phyloP scores from a whole-genome alignment of 2,888 invertebrate species.

The Drosophila aldrichi region DNA sequence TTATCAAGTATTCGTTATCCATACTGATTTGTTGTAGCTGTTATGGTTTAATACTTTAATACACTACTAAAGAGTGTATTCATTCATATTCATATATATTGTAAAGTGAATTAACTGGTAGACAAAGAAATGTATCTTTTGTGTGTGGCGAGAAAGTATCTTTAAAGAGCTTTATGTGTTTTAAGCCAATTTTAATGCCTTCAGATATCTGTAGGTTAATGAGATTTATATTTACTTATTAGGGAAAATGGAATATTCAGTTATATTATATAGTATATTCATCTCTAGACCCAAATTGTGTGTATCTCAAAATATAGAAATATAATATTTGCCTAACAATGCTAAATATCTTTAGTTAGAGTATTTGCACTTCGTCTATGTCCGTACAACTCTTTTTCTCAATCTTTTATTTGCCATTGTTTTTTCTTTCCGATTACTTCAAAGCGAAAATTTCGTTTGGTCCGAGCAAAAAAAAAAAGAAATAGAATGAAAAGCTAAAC shows the following conservation, averaged over 20 bases:
- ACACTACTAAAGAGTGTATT: not conserved
- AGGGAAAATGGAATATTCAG: not conserved
- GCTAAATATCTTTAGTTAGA: not conserved
- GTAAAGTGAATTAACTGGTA: too few relatives aligned
- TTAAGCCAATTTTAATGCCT: not conserved
- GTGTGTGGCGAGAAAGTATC: not conserved
- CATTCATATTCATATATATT: not conserved
- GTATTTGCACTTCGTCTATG: not conserved
- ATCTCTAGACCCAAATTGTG: too few relatives aligned
- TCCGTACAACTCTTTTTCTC: not conserved
- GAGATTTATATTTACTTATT: not conserved
- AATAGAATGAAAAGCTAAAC: conserved; percentile 33
- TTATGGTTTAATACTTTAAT: conserved; percentile 1
- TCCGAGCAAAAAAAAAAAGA: conserved; percentile 13
- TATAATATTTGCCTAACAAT: not conserved
- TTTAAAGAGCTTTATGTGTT: not conserved
- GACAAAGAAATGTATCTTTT: too few relatives aligned
- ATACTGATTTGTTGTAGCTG: conserved; percentile 24
- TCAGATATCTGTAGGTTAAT: not conserved
- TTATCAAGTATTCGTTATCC: conserved; percentile 31
- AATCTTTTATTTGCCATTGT: conserved; percentile 6
- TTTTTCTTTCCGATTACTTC: conserved; percentile 55
- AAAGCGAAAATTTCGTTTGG: conserved; percentile 55
- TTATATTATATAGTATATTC: not conserved
- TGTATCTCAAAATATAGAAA: not conserved